These are phyloP conservation scores for Pentalonia nigronervosa DNA, from an alignment of 1,140 invertebrate genomes.

Conservation along the genomic window DNA sequence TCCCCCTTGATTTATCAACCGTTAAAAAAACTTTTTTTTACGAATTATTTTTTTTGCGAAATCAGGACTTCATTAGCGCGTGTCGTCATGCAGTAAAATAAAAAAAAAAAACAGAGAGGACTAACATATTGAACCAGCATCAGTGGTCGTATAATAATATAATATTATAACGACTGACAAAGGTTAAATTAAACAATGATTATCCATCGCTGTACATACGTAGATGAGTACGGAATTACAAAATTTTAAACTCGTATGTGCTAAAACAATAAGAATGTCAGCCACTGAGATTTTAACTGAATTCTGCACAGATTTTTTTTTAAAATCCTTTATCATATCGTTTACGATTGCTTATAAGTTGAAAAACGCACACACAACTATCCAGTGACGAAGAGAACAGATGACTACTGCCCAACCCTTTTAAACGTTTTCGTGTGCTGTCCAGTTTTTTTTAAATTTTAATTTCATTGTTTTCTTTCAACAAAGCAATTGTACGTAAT, in stretches of 20 bases:
- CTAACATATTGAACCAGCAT: background rate
- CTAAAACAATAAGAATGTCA: background rate
- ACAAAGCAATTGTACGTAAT: too few relatives aligned
- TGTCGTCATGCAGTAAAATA: background rate
- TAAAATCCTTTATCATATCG: too few relatives aligned
- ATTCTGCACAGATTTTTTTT: too few relatives aligned
- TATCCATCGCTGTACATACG: background rate
- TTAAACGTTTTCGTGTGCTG: too few relatives aligned
- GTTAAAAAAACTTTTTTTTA: background rate
- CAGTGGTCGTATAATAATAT: background rate
- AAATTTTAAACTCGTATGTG: background rate
- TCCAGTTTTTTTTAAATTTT: too few relatives aligned
- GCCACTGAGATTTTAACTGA: too few relatives aligned
- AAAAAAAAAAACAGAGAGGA: background rate
- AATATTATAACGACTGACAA: background rate
- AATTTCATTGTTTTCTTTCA: too few relatives aligned
- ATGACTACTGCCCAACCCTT: too few relatives aligned
- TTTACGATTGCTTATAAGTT: too few relatives aligned
- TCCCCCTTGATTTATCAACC: background rate
- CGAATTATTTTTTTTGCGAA: background rate
- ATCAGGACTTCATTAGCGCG: background rate
- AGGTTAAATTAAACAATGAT: background rate
- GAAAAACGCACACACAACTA: too few relatives aligned
- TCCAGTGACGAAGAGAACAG: too few relatives aligned
- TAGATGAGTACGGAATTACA: background rate